Percentiles rank a stretch among this genome's conserved stretches.
phyloP scores from a whole-genome alignment of 2,113 vertebrate genomes.

The Fulica atra region DNA sequence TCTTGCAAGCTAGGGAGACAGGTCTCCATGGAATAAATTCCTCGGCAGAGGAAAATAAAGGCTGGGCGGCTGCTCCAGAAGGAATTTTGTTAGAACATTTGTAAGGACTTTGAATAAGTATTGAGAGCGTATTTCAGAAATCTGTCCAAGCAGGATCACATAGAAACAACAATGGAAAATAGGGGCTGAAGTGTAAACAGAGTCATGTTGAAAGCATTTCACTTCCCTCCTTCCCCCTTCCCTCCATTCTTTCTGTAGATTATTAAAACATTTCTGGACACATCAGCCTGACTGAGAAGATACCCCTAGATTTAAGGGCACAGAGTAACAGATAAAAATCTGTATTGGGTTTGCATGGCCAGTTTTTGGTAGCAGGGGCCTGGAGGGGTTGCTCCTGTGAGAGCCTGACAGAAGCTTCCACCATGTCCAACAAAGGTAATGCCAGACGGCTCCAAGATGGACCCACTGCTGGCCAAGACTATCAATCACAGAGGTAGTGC shows the following conservation, averaged over 20 bases:
- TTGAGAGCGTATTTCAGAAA: conserved; percentile 1
- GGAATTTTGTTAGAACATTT: conserved; percentile 47
- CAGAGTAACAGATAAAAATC: background rate
- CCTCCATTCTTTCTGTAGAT: background rate
- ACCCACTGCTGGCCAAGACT: too few relatives aligned
- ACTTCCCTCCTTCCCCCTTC: background rate
- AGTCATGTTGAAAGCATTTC: background rate
- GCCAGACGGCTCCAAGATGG: too few relatives aligned
- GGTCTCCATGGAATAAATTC: conserved; percentile 41
- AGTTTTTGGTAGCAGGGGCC: too few relatives aligned
- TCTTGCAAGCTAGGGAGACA: background rate
- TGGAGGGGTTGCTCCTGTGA: too few relatives aligned
- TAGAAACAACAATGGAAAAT: conserved; percentile 31
- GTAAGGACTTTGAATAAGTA: conserved; percentile 38
- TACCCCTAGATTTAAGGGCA: background rate
- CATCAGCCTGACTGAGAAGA: background rate
- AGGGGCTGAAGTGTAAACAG: conserved; percentile 34
- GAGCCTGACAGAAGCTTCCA: too few relatives aligned
- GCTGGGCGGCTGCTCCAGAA: background rate
- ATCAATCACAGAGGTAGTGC: too few relatives aligned
- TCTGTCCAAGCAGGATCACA: conserved; percentile 38
- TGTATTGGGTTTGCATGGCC: too few relatives aligned
- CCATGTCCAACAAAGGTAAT: too few relatives aligned
- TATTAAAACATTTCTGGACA: background rate
- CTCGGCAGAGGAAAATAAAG: background rate